Evolutionary conservation across 2,113 vertebrate genomes (phyloP).

Genomic region (Malaclemys terrapin): DNA sequence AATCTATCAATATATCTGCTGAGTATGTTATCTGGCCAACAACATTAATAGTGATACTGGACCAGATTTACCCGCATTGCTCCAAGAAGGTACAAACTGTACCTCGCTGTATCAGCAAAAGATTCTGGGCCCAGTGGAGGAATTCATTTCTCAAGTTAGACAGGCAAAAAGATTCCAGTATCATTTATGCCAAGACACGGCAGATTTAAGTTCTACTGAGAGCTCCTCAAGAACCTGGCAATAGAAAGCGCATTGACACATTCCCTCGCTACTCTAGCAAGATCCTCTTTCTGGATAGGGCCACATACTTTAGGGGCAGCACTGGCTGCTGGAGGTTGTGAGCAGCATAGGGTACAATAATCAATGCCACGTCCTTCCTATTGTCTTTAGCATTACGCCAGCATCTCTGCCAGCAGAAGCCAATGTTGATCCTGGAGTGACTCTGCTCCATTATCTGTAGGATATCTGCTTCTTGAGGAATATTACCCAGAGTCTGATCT

Average conservation of each 20-base stretch:
- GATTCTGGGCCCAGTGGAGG: not conserved
- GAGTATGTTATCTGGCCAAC: not conserved
- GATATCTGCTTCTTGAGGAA: constrained; percentile 27
- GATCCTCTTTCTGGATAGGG: not conserved
- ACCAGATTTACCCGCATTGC: not conserved
- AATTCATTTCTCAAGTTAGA: not conserved
- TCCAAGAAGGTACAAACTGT: not conserved
- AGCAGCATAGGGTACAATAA: not conserved
- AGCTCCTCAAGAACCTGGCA: not conserved
- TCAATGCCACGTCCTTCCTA: not conserved
- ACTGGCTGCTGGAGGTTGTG: not conserved
- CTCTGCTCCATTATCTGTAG: constrained; percentile 5
- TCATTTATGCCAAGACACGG: not conserved
- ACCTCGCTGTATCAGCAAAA: not conserved
- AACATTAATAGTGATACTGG: not conserved
- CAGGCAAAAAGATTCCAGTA: not conserved
- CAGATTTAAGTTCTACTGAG: not conserved
- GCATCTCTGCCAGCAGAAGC: constrained; percentile 49
- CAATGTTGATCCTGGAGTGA: constrained; percentile 7
- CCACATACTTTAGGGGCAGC: not conserved
- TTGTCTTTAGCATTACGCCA: constrained; percentile 57
- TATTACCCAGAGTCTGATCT: constrained; percentile 46
- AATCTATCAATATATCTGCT: not conserved
- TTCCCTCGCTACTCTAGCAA: not conserved
- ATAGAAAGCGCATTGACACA: not conserved